phyloP scores from a whole-genome alignment of 1,140 invertebrate species.

The Dendroctonus valens region DNA sequence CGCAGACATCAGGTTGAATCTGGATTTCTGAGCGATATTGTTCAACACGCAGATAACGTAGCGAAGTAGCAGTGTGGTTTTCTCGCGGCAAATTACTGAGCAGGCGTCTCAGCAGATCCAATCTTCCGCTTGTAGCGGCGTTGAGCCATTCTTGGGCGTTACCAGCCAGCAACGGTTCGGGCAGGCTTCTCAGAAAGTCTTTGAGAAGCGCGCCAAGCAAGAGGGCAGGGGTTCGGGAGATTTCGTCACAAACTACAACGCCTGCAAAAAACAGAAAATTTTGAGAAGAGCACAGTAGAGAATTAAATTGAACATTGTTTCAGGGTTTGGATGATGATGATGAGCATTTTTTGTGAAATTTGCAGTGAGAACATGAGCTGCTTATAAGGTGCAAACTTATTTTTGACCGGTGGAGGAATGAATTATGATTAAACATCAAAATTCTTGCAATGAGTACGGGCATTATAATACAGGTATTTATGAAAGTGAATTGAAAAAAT shows the following conservation, averaged over 20 bases:
- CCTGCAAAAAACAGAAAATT: conserved; percentile 47
- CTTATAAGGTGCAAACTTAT: no score
- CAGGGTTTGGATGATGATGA: no score
- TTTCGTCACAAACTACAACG: conserved; percentile 57
- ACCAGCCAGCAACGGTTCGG: conserved; percentile 73
- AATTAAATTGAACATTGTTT: neutral
- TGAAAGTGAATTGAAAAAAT: no score
- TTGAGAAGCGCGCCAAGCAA: conserved; percentile 74
- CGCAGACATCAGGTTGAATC: conserved; percentile 83
- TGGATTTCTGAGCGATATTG: conserved; percentile 72
- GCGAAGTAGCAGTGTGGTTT: conserved; percentile 71
- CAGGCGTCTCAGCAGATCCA: conserved; percentile 55
- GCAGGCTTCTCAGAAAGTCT: conserved; percentile 79
- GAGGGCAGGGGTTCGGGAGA: conserved; percentile 67
- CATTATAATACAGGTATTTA: no score
- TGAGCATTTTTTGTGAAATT: no score
- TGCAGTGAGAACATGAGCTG: no score
- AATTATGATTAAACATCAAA: no score
- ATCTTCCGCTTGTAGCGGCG: conserved; percentile 52
- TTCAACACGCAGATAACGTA: conserved; percentile 81
- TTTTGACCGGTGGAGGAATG: no score
- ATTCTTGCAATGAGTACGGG: no score
- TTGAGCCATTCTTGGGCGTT: conserved; percentile 66
- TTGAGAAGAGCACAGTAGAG: conserved; percentile 34
- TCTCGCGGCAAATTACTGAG: conserved; percentile 65